A percentile compares a stretch with the other conserved stretches of the same genome.
phyloP scores from a whole-genome alignment of 1,140 invertebrate species.

The Odontomachus brunneus region DNA sequence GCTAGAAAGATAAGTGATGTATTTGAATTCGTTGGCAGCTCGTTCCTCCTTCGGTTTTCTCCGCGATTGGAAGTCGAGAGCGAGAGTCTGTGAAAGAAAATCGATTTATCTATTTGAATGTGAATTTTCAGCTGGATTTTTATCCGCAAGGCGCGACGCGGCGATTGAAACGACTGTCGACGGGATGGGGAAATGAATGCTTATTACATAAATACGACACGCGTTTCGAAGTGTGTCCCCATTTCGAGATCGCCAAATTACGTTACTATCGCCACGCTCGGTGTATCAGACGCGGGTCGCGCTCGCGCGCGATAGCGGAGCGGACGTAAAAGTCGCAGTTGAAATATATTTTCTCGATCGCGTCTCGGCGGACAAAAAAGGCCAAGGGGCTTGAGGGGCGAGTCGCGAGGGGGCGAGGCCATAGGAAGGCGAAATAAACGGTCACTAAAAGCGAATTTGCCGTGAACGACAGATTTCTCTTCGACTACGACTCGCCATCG shows the following conservation, averaged over 20 bases:
- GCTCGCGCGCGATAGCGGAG: neutral
- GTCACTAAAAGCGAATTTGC: neutral
- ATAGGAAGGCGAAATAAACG: conserved; percentile 14
- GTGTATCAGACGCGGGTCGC: neutral
- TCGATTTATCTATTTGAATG: conserved; percentile 8
- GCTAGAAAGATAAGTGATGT: too few species aligned
- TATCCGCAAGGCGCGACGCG: neutral
- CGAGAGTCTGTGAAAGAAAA: neutral
- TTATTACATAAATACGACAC: neutral
- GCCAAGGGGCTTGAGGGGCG: neutral
- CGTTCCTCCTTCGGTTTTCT: conserved; percentile 11
- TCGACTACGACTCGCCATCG: conserved; percentile 12
- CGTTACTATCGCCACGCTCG: neutral
- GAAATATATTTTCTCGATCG: neutral
- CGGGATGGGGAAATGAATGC: neutral
- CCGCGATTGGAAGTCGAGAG: neutral
- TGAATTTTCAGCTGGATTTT: neutral
- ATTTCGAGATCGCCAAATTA: neutral
- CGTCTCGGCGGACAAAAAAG: neutral
- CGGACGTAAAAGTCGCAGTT: conserved; percentile 40
- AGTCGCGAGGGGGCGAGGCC: neutral
- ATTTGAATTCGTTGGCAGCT: neutral
- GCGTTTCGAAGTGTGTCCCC: neutral
- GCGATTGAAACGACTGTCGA: neutral
- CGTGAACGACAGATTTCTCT: conserved; percentile 38